Evolutionary conservation across 2,797 vertebrate species (phyloP).

Genomic region (Labeo calbasu): DNA sequence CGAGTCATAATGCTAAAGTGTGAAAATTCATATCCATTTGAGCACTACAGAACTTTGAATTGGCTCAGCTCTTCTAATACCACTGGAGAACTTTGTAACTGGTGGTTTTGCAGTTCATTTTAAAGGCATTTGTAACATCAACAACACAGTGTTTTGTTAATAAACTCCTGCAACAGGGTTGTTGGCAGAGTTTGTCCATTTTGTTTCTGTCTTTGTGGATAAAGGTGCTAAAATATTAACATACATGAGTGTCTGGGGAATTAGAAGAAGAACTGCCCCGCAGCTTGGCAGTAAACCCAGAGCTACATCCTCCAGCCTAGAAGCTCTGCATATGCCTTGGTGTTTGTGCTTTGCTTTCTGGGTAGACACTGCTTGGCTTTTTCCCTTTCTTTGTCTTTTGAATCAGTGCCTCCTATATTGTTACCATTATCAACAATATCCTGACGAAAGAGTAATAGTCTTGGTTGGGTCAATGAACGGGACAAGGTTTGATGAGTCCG

Average conservation of each 20-base stretch:
- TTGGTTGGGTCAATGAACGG: conserved; percentile 53
- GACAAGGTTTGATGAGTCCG: conserved; percentile 52
- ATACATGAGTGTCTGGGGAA: conserved; percentile 56
- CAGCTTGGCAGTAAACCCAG: conserved; percentile 53
- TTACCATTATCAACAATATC: not conserved
- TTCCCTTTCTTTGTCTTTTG: conserved; percentile 4
- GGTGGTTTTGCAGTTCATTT: not conserved
- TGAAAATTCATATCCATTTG: not conserved
- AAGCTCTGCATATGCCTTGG: conserved; percentile 26
- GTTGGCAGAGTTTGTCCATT: conserved; percentile 20
- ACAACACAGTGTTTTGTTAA: not conserved
- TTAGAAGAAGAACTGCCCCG: conserved; percentile 61
- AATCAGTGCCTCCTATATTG: not conserved
- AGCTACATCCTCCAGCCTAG: conserved; percentile 44
- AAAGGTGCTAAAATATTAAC: conserved; percentile 74
- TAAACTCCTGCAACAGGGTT: not conserved
- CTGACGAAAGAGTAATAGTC: conserved; percentile 67
- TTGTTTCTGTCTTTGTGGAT: conserved; percentile 58
- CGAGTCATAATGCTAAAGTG: not conserved
- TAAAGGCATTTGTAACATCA: not conserved
- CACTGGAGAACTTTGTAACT: not conserved
- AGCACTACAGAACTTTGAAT: not conserved
- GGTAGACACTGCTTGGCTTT: not conserved
- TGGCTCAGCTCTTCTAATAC: not conserved
- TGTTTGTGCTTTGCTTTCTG: conserved; percentile 37